These are phyloP conservation scores for Platysternon megacephalum DNA, from an alignment of 2,113 vertebrate genomes.

Conservation along the genomic window DNA sequence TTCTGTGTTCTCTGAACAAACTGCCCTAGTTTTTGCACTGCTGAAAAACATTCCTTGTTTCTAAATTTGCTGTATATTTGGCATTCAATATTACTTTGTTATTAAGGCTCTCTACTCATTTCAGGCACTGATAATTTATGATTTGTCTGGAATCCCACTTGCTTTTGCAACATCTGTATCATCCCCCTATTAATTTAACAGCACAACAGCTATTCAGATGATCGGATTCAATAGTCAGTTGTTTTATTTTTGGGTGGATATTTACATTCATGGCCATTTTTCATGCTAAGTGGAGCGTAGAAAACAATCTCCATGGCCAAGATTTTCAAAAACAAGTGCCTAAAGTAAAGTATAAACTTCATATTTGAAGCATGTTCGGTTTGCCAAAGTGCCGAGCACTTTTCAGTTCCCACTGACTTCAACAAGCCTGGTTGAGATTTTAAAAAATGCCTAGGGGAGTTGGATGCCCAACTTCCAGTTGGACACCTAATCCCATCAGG, in stretches of 20 bases:
- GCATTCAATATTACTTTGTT: neutral
- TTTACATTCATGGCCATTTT: neutral
- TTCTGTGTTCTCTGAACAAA: neutral
- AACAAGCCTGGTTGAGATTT: neutral
- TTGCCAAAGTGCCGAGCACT: neutral
- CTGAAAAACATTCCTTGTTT: neutral
- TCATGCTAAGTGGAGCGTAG: neutral
- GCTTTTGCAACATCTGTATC: constrained; percentile 34
- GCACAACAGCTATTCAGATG: neutral
- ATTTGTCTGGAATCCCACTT: constrained; percentile 4
- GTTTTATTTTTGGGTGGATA: constrained; percentile 9
- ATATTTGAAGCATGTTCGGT: neutral
- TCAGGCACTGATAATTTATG: constrained; percentile 25
- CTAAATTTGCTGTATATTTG: neutral
- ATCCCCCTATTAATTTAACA: neutral
- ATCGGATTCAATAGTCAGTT: neutral
- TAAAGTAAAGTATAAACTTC: neutral
- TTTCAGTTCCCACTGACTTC: neutral
- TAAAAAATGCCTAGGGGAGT: neutral
- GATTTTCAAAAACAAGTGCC: neutral
- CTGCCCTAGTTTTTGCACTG: neutral
- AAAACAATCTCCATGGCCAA: neutral
- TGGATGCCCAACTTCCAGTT: neutral
- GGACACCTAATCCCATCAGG: too few species aligned
- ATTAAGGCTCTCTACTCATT: constrained; percentile 21